Evolutionary conservation across 2,113 vertebrate species (phyloP), one percentile per base, ranked within the genome.

Genomic region (Leucoraja erinaceus): DNA sequence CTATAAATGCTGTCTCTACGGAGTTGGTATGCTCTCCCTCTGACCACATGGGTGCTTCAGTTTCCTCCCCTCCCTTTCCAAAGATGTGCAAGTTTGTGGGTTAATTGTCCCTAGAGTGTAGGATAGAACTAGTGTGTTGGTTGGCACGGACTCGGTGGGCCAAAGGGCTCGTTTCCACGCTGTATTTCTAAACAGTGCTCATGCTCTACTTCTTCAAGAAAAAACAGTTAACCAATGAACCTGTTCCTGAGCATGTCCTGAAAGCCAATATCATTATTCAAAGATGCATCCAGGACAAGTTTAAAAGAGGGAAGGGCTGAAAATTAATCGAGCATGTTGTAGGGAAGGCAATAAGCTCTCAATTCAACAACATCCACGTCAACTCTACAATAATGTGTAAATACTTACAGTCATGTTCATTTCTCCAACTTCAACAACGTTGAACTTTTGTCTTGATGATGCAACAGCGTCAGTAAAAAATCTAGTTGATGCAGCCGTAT

Each of bases 401-500:
- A 90, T 93, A 94, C 96, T 97, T 97, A 98, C 98, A 93, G 95
- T 76, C 94, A 95, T 79, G 70, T 94, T 94, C 93, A 96, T 94
- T 68, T 96, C 93, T 94, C 96, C 94, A 22, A 96, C 84, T 93
- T 98, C 94, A 94, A 97, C 93, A 92, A 97, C 96, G 95, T 95
- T 96, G 8, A 93, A 93, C 86, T 96, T 96, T 56, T 95, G 95
- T 94, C 94, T 96, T 79, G 96, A 95, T 93, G 96, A 97, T 59
- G 95, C 97, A 74, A 95, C 94, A 5, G 94, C 94, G 83, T 94
- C 96, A 94, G 97, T 96, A 93, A 97, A 95, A 94, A 99, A 93
- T 93, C 93, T 95, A 95, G 98, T 95, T 18, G 96, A 56, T 54
- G 95, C 95, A 6, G 96, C 97, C 90, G 97, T 97, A 94, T 98